phyloP scores from a whole-genome alignment of 2,113 vertebrate species.

The Indicator maculatus region DNA sequence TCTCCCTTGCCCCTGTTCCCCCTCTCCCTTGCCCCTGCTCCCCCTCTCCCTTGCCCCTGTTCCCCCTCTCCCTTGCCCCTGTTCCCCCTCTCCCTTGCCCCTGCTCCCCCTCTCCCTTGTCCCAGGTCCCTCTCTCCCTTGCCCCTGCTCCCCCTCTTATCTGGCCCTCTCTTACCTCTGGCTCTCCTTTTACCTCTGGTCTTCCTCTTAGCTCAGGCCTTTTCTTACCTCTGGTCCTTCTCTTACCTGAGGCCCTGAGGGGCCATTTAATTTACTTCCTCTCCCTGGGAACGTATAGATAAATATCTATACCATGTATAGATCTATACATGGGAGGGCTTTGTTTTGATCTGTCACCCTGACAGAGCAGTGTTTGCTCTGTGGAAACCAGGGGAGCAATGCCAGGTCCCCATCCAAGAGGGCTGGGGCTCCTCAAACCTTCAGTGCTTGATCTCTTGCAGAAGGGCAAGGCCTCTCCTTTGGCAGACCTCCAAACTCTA shows the following conservation, averaged over 20 bases:
- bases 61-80: too few relatives aligned
- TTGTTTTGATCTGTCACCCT: not conserved
- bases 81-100: too few relatives aligned
- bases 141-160: too few relatives aligned
- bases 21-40: too few relatives aligned
- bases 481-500: not conserved
- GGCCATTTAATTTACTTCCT: rapidly evolving
- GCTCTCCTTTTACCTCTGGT: too few relatives aligned
- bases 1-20: too few relatives aligned
- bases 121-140: too few relatives aligned
- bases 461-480: not conserved
- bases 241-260: not conserved
- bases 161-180: too few relatives aligned
- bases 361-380: not conserved
- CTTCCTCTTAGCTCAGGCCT: too few relatives aligned
- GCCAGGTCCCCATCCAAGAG: not conserved
- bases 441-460: not conserved
- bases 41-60: too few relatives aligned
- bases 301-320: not conserved
- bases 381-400: rapidly evolving
- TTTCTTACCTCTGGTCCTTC: too few relatives aligned
- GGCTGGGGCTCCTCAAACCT: not conserved
- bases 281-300: rapidly evolving
- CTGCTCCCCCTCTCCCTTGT: too few relatives aligned
- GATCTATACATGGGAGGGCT: not conserved